A percentile compares a stretch with the other conserved stretches of the same genome.
These are phyloP conservation scores for western clawed frog (Xenopus tropicalis) DNA, from an alignment of 2,113 vertebrate species.

Conservation along the genomic window DNA sequence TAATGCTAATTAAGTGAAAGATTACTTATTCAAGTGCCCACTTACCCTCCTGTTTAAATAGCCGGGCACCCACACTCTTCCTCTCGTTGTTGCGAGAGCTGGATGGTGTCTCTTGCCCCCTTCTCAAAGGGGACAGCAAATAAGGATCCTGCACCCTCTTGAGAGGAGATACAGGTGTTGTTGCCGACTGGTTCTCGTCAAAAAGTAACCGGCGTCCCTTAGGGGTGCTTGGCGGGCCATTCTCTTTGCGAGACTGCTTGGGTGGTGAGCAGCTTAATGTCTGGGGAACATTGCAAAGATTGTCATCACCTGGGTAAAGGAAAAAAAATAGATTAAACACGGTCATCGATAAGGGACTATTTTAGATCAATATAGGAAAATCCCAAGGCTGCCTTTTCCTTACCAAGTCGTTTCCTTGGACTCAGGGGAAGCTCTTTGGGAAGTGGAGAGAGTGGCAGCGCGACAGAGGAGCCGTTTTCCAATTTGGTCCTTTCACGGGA, in stretches of 20 bases:
- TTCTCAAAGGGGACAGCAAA: accelerated
- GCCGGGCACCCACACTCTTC: slow-evolving; percentile 45
- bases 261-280: slow-evolving; percentile 73
- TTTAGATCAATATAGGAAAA: no score
- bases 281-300: slow-evolving; percentile 73
- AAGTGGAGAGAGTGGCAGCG: not conserved
- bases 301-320: slow-evolving; percentile 76
- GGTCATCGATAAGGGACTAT: no score
- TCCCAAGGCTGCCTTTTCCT: slow-evolving; percentile 29
- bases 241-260: slow-evolving; percentile 74
- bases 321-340: not conserved
- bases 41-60: slow-evolving; percentile 78
- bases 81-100: slow-evolving; percentile 31
- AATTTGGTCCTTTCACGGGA: not conserved
- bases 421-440: slow-evolving; percentile 70
- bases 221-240: slow-evolving; percentile 51
- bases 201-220: slow-evolving; percentile 60
- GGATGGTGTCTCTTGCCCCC: slow-evolving; percentile 55
- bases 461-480: not conserved
- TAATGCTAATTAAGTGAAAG: no score
- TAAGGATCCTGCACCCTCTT: slow-evolving; percentile 42
- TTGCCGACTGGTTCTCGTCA: slow-evolving; percentile 22
- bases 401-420: slow-evolving; percentile 87
- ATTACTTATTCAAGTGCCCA: no score
- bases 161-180: slow-evolving; percentile 45